These are phyloP conservation scores for Dolichopus griseipennis DNA, from an alignment of 2,888 invertebrate genomes.

Conservation along the genomic window DNA sequence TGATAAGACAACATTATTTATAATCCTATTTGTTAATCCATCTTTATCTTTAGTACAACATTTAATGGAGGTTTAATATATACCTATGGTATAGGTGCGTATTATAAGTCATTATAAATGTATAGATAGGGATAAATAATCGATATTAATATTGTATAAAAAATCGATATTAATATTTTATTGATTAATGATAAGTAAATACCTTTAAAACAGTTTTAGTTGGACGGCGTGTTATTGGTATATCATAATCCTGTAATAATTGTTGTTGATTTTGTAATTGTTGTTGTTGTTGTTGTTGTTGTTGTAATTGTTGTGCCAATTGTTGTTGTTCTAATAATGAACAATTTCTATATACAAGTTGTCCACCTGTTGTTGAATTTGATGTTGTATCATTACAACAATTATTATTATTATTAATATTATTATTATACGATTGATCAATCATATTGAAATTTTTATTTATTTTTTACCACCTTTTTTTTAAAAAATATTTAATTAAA, in stretches of 20 bases:
- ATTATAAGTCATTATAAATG: too few relatives aligned
- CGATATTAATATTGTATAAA: too few relatives aligned
- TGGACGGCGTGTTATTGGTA: neutral
- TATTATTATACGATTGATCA: neutral
- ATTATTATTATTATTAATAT: neutral
- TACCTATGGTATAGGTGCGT: too few relatives aligned
- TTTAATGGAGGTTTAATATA: too few relatives aligned
- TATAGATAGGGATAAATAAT: too few relatives aligned
- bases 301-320: too few relatives aligned
- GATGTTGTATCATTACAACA: neutral
- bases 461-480: too few relatives aligned
- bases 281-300: neutral
- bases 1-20: too few relatives aligned
- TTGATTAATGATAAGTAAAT: neutral
- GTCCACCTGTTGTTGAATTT: neutral
- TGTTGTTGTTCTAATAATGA: neutral
- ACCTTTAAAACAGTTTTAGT: neutral
- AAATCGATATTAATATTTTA: too few relatives aligned
- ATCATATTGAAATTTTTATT: neutral
- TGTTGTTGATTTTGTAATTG: neutral
- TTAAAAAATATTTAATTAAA: too few relatives aligned
- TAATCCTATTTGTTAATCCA: too few relatives aligned
- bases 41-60: too few relatives aligned
- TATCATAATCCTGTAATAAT: neutral
- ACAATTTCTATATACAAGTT: neutral